These are phyloP conservation scores for Drosophila kepulauana DNA, from an alignment of 1,140 invertebrate species.

Conservation along the genomic window DNA sequence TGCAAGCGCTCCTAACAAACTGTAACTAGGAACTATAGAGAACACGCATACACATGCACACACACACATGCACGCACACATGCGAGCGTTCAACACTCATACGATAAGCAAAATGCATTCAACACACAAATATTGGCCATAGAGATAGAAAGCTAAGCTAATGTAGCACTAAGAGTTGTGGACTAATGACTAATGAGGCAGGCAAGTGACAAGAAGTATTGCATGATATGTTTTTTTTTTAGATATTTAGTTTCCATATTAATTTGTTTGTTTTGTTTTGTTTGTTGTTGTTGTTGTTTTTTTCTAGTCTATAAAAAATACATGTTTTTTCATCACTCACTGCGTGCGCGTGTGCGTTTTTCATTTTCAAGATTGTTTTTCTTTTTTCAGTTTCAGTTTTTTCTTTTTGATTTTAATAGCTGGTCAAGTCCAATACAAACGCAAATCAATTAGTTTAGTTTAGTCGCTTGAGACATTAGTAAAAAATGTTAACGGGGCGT, in stretches of 20 bases:
- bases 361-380: slow-evolving; percentile 18
- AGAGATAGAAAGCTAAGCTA: slow-evolving; percentile 8
- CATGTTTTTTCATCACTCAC: slow-evolving; percentile 57
- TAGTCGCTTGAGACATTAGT: slow-evolving; percentile 29
- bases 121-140: slow-evolving; percentile 43
- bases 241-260: slow-evolving; percentile 13
- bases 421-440: slow-evolving; percentile 81
- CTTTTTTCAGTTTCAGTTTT: slow-evolving; percentile 1
- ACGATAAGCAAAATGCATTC: slow-evolving; percentile 11
- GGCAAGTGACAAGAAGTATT: slow-evolving; percentile 62
- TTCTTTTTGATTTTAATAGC: slow-evolving; percentile 38
- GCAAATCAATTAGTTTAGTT: slow-evolving; percentile 72
- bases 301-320: slow-evolving; percentile 39
- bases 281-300: slow-evolving; percentile 41
- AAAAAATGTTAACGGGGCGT: slow-evolving; percentile 50
- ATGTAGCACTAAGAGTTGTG: too few relatives aligned
- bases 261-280: slow-evolving; percentile 38
- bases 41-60: slow-evolving; percentile 41
- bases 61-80: slow-evolving; percentile 45
- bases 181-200: slow-evolving; percentile 53
- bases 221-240: slow-evolving; percentile 24
- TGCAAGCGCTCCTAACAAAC: slow-evolving; percentile 39
- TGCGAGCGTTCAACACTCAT: neutral
- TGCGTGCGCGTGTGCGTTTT: slow-evolving; percentile 80
- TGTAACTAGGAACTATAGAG: slow-evolving; percentile 1